A percentile compares a stretch with the other conserved stretches of the same genome.
Evolutionary conservation across 2,113 vertebrate species (phyloP).

Genomic region (Heptranchias perlo): DNA sequence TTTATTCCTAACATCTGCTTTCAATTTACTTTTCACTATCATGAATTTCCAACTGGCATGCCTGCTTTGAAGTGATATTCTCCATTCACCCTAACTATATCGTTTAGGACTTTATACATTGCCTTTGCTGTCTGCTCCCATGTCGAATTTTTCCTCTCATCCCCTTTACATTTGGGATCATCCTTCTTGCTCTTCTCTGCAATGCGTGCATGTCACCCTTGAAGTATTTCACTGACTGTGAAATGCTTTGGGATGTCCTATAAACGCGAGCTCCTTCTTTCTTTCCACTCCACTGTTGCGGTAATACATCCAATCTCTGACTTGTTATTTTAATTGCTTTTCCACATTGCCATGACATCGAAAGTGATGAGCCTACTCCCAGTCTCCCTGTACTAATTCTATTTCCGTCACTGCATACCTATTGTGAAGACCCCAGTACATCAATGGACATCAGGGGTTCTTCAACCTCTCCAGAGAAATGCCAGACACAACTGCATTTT

Average conservation of each 20-base stretch:
- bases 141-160: not conserved
- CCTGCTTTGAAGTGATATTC: no score
- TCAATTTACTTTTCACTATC: no score
- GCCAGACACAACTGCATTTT: not conserved
- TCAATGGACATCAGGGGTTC: not conserved
- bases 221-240: not conserved
- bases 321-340: conserved; percentile 9
- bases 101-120: not conserved
- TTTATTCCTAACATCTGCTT: no score
- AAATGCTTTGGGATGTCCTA: not conserved
- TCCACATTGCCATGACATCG: not conserved
- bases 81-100: not conserved
- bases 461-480: not conserved
- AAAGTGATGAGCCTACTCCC: no score
- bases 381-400: not conserved
- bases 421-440: not conserved
- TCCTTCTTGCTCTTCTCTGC: not conserved
- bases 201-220: not conserved
- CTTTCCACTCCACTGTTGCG: not conserved
- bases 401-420: not conserved
- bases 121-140: not conserved
- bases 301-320: not conserved
- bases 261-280: not conserved
- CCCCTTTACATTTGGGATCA: not conserved
- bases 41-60: no score